A percentile compares a stretch with the other conserved stretches of the same genome.
phyloP scores from a whole-genome alignment of 2,113 vertebrate species.

The Thalassarche chlororhynchos region DNA sequence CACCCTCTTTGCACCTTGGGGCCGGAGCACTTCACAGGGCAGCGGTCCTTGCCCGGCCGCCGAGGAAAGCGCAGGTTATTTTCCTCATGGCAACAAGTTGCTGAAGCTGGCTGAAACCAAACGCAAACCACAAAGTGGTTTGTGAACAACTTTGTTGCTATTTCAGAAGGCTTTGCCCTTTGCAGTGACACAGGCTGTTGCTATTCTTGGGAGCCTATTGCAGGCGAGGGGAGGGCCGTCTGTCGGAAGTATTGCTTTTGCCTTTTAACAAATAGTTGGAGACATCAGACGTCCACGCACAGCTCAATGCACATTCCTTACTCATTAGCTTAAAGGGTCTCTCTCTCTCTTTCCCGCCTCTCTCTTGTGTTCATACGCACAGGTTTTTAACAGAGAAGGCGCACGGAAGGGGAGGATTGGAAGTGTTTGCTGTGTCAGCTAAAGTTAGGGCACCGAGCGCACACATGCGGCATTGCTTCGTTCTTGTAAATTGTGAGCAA shows the following conservation, averaged over 20 bases:
- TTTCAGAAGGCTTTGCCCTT: conserved; percentile 83
- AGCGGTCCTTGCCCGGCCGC: not conserved
- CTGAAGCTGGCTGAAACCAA: conserved; percentile 38
- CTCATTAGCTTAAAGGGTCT: not conserved
- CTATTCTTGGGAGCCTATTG: conserved; percentile 82
- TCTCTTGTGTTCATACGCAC: not conserved
- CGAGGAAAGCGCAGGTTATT: not conserved
- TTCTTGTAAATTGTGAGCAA: not conserved
- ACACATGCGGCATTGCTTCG: not conserved
- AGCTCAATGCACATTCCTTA: not conserved
- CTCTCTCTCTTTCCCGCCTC: not conserved
- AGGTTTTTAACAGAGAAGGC: not conserved
- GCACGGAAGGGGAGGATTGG: not conserved
- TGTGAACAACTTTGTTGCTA: conserved; percentile 79
- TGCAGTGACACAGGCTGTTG: conserved; percentile 78
- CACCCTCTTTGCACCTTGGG: not conserved
- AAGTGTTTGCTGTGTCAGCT: not conserved
- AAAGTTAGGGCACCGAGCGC: not conserved
- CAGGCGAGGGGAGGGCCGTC: conserved; percentile 72
- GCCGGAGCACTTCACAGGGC: not conserved
- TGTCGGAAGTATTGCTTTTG: conserved; percentile 58
- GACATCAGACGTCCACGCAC: not conserved
- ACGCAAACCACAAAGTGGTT: conserved; percentile 63
- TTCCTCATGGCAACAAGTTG: conserved; percentile 62
- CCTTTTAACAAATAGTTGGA: conserved; percentile 53